Percentiles rank a stretch among this genome's conserved stretches.
Conservation (phyloP, 2,113 vertebrate species). For the Rattus rattus region DNA sequence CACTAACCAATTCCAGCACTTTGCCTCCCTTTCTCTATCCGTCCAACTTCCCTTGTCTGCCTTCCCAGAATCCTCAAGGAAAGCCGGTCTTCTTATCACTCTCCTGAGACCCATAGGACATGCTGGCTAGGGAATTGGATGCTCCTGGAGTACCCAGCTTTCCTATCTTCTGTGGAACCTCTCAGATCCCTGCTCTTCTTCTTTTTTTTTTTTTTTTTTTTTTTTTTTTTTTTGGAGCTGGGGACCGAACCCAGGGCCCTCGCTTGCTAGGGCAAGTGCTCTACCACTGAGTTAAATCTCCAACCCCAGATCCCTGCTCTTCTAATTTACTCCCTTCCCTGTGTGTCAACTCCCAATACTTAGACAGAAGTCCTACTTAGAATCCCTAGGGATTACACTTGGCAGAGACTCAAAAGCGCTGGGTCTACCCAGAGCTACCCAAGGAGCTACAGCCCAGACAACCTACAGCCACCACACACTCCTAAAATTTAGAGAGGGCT, state of each 20-base stretch:
- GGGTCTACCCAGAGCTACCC: too few species aligned
- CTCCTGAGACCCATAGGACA: not conserved
- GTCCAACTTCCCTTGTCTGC: not conserved
- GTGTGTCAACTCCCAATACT: not conserved
- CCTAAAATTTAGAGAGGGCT: not conserved
- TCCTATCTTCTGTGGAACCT: not conserved
- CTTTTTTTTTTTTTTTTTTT: too few species aligned
- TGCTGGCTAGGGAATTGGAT: not conserved
- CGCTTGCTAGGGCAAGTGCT: too few species aligned
- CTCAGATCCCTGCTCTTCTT: not conserved
- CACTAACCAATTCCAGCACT: too few species aligned
- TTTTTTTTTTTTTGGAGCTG: too few species aligned
- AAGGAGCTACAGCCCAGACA: not conserved
- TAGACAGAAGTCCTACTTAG: too few species aligned
- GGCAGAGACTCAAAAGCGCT: not conserved
- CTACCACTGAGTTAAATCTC: too few species aligned
- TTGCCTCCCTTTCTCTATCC: not conserved
- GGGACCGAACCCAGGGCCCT: too few species aligned
- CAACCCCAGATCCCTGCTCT: not conserved
- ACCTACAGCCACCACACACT: not conserved
- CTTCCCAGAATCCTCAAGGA: not conserved
- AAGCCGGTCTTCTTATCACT: not conserved
- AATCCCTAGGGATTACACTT: not conserved
- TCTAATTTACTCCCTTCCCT: not conserved
- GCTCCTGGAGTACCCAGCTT: not conserved